phyloP scores from a whole-genome alignment of 2,113 vertebrate genomes.

The Equus przewalskii region DNA sequence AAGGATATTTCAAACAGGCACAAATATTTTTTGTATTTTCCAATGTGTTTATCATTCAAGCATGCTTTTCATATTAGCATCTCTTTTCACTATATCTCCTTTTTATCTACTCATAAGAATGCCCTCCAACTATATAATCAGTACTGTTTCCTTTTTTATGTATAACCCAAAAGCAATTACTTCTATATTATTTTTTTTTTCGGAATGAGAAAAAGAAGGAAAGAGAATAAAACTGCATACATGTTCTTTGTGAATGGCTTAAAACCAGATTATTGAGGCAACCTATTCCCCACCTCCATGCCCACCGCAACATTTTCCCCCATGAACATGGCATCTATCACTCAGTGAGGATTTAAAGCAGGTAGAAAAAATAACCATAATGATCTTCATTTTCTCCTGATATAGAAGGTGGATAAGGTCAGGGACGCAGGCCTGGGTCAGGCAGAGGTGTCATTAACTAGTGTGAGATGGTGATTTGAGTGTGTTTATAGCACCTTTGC shows the following conservation, averaged over 20 bases:
- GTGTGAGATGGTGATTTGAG: neutral
- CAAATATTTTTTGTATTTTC: neutral
- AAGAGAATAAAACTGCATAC: neutral
- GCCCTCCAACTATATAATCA: neutral
- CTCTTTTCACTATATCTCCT: neutral
- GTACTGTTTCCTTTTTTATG: neutral
- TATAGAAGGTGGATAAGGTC: neutral
- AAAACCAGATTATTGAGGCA: neutral
- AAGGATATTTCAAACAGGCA: neutral
- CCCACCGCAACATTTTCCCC: neutral
- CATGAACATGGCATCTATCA: neutral
- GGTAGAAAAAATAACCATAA: slow-evolving; percentile 11
- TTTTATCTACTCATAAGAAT: neutral
- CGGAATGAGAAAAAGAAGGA: neutral
- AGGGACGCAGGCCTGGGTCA: neutral
- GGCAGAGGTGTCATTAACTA: slow-evolving; percentile 14
- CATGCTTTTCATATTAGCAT: neutral
- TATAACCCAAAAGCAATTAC: neutral
- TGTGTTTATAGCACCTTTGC: slow-evolving; percentile 25
- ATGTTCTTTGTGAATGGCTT: neutral
- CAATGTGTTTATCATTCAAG: neutral
- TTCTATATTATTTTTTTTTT: neutral
- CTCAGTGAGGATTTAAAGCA: neutral
- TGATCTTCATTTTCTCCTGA: slow-evolving; percentile 40
- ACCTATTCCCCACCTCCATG: rapidly evolving